A percentile compares a stretch with the other conserved stretches of the same genome.
Conservation (phyloP, 2,888 invertebrate species). For the Netelia inedita region DNA sequence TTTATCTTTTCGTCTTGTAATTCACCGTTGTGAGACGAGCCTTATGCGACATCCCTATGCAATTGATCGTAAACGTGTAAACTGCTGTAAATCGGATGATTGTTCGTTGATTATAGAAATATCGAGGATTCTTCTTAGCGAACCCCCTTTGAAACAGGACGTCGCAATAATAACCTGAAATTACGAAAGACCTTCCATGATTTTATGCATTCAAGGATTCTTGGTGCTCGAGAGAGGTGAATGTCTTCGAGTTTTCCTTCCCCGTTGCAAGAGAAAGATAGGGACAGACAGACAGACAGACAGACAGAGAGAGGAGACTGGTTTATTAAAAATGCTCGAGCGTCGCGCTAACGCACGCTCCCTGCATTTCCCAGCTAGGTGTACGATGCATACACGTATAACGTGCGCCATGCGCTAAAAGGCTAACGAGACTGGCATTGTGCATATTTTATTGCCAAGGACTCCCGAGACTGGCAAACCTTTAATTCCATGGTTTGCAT, state of each 20-base stretch:
- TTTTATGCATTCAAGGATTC: conserved; percentile 34
- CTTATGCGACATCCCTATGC: too few species aligned
- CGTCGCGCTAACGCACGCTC: conserved; percentile 23
- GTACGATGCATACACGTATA: neutral
- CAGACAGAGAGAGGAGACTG: conserved; percentile 30
- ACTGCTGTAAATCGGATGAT: too few species aligned
- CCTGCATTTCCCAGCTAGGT: neutral
- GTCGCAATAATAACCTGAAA: conserved; percentile 1
- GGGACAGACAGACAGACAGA: neutral
- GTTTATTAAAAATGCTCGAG: conserved; percentile 51
- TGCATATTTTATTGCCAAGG: conserved; percentile 62
- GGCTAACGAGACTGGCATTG: conserved; percentile 56
- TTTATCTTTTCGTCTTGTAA: too few species aligned
- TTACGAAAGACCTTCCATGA: conserved; percentile 5
- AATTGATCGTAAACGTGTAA: too few species aligned
- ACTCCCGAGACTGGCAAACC: conserved; percentile 38
- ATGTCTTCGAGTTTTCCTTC: conserved; percentile 56
- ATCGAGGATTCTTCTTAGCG: too few species aligned
- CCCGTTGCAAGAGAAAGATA: neutral
- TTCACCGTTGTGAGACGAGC: too few species aligned
- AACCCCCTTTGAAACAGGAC: neutral
- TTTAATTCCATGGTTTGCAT: neutral
- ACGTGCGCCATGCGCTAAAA: conserved; percentile 26
- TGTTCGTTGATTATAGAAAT: too few species aligned
- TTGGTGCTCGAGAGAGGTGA: conserved; percentile 52